Evolutionary conservation across 2,888 invertebrate genomes (phyloP), one percentile per base, ranked within the genome.

Genomic region (Ditula angustiorana): DNA sequence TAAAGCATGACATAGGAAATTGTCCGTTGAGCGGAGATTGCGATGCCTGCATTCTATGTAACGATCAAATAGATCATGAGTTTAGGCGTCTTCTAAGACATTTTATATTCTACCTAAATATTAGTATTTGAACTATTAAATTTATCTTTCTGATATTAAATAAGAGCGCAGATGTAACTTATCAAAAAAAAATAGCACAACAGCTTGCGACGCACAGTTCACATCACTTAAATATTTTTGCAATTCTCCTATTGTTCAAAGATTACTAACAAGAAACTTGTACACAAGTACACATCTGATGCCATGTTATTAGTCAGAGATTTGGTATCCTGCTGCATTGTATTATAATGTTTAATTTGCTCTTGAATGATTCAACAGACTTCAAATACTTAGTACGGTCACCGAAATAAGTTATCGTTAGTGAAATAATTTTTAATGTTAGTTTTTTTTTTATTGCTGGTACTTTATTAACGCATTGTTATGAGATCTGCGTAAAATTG

Each of bases 201-300:
- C 11, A 46, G 5, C 47, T 26, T 10, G 26, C 30, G 28, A 19
- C 5, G n/a, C n/a, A 50, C 28, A 50, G 50, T 30, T 30, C 50
- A 19, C 50, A 50, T 19, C 16, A 16, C 5, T n/a, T 11, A 28
- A 28, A 13, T 24, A 24, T 49, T 47, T n/a, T n/a, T 24, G 11
- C 7, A 24, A n/a, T 7, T n/a, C 13, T 16, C 7, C 10, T 49
- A 28, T 49, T 28, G 49, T 28, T 49, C 16, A 28, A 49, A 28
- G 13, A 26, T 49, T 24, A 49, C 28, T 13, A 8, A 23, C 47
- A 47, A 26, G 13, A 7, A 5, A 24, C 21, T 47, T 28, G 8
- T 52, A 26, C 41, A 61, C 50, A 46, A 33, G n/a, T n/a, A n/a
- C n/a, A n/a, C n/a, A n/a, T 33, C 33, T 4, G 1, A 5, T 37